Conservation (phyloP, 2,797 vertebrate species). For the Enteromius radiatus region DNA sequence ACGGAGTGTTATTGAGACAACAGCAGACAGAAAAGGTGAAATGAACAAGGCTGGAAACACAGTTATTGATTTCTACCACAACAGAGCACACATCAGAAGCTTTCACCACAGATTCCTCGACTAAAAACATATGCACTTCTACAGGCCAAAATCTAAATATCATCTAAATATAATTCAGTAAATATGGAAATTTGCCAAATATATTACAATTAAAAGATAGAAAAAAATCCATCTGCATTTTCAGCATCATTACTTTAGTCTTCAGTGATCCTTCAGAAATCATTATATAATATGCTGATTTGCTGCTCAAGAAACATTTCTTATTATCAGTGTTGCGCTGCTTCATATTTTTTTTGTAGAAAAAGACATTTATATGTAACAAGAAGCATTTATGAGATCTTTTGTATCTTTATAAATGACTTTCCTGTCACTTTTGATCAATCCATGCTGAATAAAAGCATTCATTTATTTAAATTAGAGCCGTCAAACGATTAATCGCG, state of each 20-base stretch:
- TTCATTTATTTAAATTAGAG: neutral
- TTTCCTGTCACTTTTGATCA: neutral
- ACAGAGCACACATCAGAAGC: neutral
- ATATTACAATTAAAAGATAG: neutral
- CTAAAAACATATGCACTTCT: neutral
- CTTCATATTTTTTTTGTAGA: too few species aligned
- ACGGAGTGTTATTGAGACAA: neutral
- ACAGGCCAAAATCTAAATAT: neutral
- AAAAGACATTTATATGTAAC: neutral
- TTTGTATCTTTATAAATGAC: neutral
- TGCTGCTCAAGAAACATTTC: neutral
- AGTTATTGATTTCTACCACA: constrained; percentile 2
- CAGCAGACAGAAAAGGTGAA: constrained; percentile 21
- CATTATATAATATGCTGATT: neutral
- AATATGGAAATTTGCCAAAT: neutral
- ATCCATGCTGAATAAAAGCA: neutral
- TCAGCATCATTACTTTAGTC: neutral
- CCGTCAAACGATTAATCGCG: too few species aligned
- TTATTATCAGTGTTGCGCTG: neutral
- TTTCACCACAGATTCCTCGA: neutral
- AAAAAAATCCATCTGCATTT: neutral
- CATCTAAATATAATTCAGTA: neutral
- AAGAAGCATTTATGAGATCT: neutral
- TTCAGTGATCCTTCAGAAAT: neutral
- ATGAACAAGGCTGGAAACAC: neutral